These are phyloP conservation scores for Notocelia uddmanniana DNA, from an alignment of 2,888 invertebrate species.

Conservation along the genomic window DNA sequence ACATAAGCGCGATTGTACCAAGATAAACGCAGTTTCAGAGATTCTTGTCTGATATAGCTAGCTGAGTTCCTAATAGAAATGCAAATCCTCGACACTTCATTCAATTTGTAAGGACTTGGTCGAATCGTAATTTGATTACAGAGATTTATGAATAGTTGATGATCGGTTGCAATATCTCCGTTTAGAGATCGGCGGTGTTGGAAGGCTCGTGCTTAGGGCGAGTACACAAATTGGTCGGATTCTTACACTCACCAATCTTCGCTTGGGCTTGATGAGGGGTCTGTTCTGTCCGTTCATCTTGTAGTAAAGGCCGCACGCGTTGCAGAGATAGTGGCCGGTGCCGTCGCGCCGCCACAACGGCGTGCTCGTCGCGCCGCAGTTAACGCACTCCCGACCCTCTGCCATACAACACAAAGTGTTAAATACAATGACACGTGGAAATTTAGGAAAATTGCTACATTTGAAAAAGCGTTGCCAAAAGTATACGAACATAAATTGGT, in stretches of 20 bases:
- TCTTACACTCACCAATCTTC: constrained; percentile 98
- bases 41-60: constrained; percentile 35
- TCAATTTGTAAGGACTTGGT: constrained; percentile 22
- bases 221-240: constrained; percentile 80
- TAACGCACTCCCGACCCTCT: constrained; percentile 99
- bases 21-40: constrained; percentile 39
- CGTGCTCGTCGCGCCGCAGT: constrained; percentile 99
- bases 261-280: constrained; percentile 99
- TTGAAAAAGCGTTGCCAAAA: constrained; percentile 33
- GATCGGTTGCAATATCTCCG: constrained; percentile 3
- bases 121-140: constrained; percentile 25
- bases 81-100: constrained; percentile 28
- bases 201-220: constrained; percentile 23
- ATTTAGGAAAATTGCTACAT: constrained; percentile 19
- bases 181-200: not conserved
- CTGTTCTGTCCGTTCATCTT: constrained; percentile 99
- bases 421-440: constrained; percentile 10
- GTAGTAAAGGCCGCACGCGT: constrained; percentile 99
- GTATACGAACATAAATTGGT: constrained; percentile 19
- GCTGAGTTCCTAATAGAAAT: constrained; percentile 37
- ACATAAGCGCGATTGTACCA: constrained; percentile 37
- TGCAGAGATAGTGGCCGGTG: constrained; percentile 98
- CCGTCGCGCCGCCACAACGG: constrained; percentile 99
- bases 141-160: constrained; percentile 31
- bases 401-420: constrained; percentile 62